phyloP scores from a whole-genome alignment of 1,140 invertebrate genomes.

The Drosophila repletoides region DNA sequence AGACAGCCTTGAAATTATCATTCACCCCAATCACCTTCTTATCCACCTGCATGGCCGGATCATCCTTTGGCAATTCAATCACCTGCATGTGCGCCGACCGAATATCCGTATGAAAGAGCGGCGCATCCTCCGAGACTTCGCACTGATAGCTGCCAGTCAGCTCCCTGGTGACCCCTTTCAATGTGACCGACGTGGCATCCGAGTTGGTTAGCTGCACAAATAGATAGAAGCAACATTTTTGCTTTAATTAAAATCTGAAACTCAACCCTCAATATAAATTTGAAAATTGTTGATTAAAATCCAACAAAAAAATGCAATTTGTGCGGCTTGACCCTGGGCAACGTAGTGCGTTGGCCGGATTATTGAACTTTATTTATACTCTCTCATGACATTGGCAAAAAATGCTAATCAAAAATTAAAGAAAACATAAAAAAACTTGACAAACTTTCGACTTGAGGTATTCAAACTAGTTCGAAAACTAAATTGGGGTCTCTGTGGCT shows the following conservation, averaged over 20 bases:
- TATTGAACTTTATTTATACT: too few relatives aligned
- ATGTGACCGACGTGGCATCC: conserved; percentile 85
- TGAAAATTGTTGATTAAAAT: conserved; percentile 7
- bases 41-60: conserved; percentile 78
- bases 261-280: background rate
- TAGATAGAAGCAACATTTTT: conserved; percentile 3
- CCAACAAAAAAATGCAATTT: conserved; percentile 16
- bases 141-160: conserved; percentile 88
- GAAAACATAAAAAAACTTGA: too few relatives aligned
- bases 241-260: conserved; percentile 4
- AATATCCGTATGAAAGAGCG: conserved; percentile 88
- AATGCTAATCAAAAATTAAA: too few relatives aligned
- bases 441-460: too few relatives aligned
- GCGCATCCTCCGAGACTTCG: conserved; percentile 88
- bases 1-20: conserved; percentile 83
- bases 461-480: too few relatives aligned
- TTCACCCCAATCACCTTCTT: conserved; percentile 77
- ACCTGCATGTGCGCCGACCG: conserved; percentile 87
- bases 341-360: too few relatives aligned
- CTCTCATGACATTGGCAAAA: too few relatives aligned
- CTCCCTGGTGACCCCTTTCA: conserved; percentile 85
- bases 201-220: conserved; percentile 84
- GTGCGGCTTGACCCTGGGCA: background rate
- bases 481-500: too few relatives aligned
- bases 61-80: conserved; percentile 82